A percentile compares a stretch with the other conserved stretches of the same genome.
These are phyloP conservation scores for Tachysurus fulvidraco DNA, from an alignment of 2,113 vertebrate species.

Conservation along the genomic window DNA sequence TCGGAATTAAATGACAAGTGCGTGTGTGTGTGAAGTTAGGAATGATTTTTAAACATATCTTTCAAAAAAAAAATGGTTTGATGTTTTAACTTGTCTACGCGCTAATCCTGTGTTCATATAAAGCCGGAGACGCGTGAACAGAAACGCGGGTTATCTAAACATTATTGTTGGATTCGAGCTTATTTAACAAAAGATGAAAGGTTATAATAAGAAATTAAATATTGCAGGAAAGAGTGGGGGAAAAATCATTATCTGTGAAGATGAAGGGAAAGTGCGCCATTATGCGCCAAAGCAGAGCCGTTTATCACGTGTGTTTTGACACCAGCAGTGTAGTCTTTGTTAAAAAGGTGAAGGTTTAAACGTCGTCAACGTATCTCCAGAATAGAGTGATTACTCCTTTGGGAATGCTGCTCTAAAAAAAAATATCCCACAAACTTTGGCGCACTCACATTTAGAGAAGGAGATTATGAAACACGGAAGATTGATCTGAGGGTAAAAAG, in stretches of 20 bases:
- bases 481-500: neutral
- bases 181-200: neutral
- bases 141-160: neutral
- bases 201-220: constrained; percentile 3
- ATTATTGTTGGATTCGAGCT: neutral
- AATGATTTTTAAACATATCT: neutral
- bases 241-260: neutral
- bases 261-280: neutral
- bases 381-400: constrained; percentile 31
- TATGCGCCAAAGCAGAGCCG: neutral
- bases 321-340: constrained; percentile 23
- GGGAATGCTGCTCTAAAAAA: neutral
- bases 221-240: neutral
- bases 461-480: neutral
- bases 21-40: neutral
- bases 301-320: constrained; percentile 37
- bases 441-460: neutral
- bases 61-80: neutral
- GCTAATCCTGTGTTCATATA: constrained; percentile 9
- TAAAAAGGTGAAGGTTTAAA: constrained; percentile 44
- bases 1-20: neutral
- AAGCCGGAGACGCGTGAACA: constrained; percentile 13
- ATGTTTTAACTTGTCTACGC: neutral
- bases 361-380: constrained; percentile 14
- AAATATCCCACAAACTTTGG: neutral